A percentile compares a stretch with the other conserved stretches of the same genome.
Conservation (phyloP, 2,113 vertebrate genomes). For the Rallus limicola region DNA sequence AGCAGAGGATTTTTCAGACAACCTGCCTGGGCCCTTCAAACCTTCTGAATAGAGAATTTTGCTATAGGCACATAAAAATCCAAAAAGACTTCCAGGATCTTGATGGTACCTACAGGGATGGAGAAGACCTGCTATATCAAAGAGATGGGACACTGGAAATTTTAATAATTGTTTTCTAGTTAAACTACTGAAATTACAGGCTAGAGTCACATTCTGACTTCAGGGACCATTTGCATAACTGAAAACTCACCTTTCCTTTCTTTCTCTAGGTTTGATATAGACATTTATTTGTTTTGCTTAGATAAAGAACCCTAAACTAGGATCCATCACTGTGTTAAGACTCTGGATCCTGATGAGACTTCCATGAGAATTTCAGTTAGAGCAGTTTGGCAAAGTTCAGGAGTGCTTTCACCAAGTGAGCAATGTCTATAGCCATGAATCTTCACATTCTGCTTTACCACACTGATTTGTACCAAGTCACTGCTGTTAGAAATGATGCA, state of each 20-base stretch:
- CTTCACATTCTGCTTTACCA: background rate
- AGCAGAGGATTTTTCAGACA: background rate
- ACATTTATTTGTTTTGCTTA: background rate
- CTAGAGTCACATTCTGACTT: background rate
- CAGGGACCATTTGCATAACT: background rate
- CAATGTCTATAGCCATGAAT: background rate
- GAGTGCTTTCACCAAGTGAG: background rate
- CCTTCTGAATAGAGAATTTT: background rate
- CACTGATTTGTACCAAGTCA: background rate
- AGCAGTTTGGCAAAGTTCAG: background rate
- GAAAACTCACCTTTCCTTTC: background rate
- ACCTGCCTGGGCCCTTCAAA: accelerated
- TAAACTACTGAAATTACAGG: background rate
- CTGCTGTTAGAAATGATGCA: background rate
- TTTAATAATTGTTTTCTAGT: background rate
- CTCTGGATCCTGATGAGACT: background rate
- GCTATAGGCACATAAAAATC: background rate
- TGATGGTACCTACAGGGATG: background rate
- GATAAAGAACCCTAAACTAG: background rate
- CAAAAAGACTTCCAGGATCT: background rate
- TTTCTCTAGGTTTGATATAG: background rate
- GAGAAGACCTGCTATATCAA: background rate
- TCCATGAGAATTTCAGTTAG: background rate
- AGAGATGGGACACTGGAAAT: background rate
- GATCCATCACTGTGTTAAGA: background rate